Percentiles rank a stretch among this genome's conserved stretches.
Evolutionary conservation across 2,113 vertebrate species (phyloP).

Genomic region (Struthidea cinerea): DNA sequence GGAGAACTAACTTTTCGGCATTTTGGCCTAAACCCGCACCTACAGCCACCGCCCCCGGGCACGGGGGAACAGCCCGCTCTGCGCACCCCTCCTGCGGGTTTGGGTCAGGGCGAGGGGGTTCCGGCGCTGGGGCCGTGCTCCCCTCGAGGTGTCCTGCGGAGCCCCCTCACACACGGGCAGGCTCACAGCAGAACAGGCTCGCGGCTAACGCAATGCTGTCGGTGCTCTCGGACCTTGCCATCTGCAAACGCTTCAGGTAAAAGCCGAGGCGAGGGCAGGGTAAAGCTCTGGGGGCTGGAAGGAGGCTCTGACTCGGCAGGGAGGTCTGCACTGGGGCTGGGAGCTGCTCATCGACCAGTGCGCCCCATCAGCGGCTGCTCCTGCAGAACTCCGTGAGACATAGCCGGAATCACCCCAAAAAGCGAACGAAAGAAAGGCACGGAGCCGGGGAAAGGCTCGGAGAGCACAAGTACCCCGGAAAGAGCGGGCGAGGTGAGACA

Average conservation of each 20-base stretch:
- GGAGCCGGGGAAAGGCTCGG: not conserved
- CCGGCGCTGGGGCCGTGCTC: not conserved
- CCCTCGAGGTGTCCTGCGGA: not conserved
- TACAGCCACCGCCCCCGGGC: too few relatives aligned
- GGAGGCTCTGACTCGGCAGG: not conserved
- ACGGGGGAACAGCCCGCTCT: not conserved
- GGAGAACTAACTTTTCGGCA: not conserved
- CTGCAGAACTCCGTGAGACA: not conserved
- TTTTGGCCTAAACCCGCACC: not conserved
- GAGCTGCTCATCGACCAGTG: not conserved
- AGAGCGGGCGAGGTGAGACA: not conserved
- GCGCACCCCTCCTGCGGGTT: not conserved
- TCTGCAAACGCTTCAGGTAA: not conserved
- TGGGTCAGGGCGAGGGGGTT: not conserved
- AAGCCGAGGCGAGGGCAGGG: not conserved
- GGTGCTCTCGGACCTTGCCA: not conserved
- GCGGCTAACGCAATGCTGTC: accelerated
- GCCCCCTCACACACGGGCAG: accelerated
- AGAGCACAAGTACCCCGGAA: not conserved
- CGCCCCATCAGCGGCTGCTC: not conserved
- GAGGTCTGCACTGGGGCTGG: not conserved
- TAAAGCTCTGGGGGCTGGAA: not conserved
- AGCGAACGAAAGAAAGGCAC: not conserved
- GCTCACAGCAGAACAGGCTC: accelerated
- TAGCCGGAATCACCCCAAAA: not conserved